Percentiles rank a stretch among this genome's conserved stretches.
These are phyloP conservation scores for Streptopelia turtur DNA, from an alignment of 2,797 vertebrate genomes.

Conservation along the genomic window DNA sequence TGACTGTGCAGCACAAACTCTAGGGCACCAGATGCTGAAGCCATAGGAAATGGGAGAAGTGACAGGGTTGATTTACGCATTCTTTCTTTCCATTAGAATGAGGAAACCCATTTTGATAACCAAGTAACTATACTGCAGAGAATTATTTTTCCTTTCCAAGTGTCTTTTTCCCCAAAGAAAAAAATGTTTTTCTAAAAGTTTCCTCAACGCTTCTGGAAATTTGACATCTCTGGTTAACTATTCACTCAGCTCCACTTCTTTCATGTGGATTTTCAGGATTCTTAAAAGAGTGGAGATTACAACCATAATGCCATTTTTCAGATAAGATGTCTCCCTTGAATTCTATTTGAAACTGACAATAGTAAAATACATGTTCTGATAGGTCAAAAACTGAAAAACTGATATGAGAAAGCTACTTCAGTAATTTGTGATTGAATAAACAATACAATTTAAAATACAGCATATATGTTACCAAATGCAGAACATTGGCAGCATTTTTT, in stretches of 20 bases:
- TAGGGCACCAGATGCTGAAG: neutral
- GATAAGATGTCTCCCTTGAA: neutral
- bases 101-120: slow-evolving; percentile 23
- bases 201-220: neutral
- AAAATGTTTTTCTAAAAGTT: neutral
- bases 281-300: neutral
- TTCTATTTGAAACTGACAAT: neutral
- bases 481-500: neutral
- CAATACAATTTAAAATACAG: neutral
- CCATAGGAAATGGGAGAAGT: neutral
- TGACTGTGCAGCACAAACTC: neutral
- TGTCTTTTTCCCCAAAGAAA: neutral
- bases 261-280: neutral
- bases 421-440: neutral
- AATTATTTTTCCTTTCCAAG: neutral
- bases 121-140: neutral
- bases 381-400: neutral
- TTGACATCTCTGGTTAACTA: neutral
- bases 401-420: neutral
- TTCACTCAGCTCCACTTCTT: neutral
- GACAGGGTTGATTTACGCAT: neutral
- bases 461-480: neutral
- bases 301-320: neutral
- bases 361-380: neutral
- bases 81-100: neutral